These are phyloP conservation scores for Onychostoma macrolepis DNA, from an alignment of 2,113 vertebrate genomes.

Conservation along the genomic window DNA sequence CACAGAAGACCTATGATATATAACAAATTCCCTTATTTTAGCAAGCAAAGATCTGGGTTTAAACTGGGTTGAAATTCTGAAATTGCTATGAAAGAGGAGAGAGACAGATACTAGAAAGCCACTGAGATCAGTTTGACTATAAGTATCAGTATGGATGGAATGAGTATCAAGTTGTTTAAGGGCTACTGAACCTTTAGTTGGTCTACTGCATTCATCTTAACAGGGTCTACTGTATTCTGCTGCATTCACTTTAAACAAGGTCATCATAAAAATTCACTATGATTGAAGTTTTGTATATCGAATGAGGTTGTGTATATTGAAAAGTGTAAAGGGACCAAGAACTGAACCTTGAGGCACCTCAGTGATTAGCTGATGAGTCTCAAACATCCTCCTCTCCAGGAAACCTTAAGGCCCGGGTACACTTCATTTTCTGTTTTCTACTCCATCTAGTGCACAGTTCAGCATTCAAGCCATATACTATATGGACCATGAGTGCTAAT, in stretches of 20 bases:
- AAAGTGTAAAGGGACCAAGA: not conserved
- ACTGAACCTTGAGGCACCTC: not conserved
- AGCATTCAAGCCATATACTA: not conserved
- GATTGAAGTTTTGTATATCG: not conserved
- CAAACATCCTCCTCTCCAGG: not conserved
- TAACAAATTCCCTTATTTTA: not conserved
- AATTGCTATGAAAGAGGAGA: not conserved
- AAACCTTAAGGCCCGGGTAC: not conserved
- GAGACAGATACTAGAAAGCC: not conserved
- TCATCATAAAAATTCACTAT: not conserved
- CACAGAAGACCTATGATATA: not conserved
- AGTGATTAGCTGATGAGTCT: not conserved
- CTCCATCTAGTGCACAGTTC: not conserved
- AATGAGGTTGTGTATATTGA: not conserved
- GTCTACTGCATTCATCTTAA: not conserved
- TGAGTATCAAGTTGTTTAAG: not conserved
- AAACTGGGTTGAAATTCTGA: not conserved
- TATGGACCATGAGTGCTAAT: not conserved
- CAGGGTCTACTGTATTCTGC: not conserved
- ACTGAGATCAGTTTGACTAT: not conserved
- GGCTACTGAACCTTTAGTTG: conserved; percentile 6
- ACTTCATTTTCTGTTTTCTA: not conserved
- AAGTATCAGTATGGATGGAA: not conserved
- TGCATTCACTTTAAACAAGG: not conserved
- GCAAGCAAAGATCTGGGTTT: not conserved